Conservation (phyloP, 2,797 vertebrate species). For the Pelodytes ibericus region DNA sequence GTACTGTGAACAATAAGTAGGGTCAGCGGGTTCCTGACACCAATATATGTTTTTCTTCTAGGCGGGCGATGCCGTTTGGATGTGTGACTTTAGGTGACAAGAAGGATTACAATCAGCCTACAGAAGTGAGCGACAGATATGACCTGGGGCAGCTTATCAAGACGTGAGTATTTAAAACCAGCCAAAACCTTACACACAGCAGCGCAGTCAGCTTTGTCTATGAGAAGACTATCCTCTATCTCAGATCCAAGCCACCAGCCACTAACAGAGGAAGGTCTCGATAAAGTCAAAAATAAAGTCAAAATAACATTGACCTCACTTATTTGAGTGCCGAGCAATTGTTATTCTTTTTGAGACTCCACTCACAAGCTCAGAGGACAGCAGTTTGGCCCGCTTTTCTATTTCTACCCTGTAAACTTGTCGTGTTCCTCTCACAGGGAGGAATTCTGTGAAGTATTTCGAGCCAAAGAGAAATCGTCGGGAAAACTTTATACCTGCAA, state of each 20-base stretch:
- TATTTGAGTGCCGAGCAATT: too few relatives aligned
- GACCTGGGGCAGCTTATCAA: constrained; percentile 97
- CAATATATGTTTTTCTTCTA: constrained; percentile 2
- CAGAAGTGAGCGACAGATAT: constrained; percentile 98
- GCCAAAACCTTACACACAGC: background rate
- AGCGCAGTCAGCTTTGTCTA: background rate
- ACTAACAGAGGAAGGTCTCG: too few relatives aligned
- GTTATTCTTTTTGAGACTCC: too few relatives aligned
- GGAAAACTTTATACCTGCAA: constrained; percentile 97
- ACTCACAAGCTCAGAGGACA: too few relatives aligned
- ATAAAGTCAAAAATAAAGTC: too few relatives aligned
- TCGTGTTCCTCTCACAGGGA: constrained; percentile 75
- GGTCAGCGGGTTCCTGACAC: background rate
- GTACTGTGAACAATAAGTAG: too few relatives aligned
- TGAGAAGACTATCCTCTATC: background rate
- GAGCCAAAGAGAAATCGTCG: constrained; percentile 93
- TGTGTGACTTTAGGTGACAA: constrained; percentile 96
- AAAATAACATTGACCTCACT: too few relatives aligned
- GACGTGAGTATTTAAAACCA: constrained; percentile 82
- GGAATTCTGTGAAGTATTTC: constrained; percentile 98
- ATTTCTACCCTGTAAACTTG: too few relatives aligned
- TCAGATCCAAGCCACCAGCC: too few relatives aligned
- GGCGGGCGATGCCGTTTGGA: constrained; percentile 93
- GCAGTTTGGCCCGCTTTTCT: too few relatives aligned
- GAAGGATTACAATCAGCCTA: constrained; percentile 97